A percentile compares a stretch with the other conserved stretches of the same genome.
phyloP scores from a whole-genome alignment of 2,797 vertebrate genomes.

The Melanotaenia boesemani region DNA sequence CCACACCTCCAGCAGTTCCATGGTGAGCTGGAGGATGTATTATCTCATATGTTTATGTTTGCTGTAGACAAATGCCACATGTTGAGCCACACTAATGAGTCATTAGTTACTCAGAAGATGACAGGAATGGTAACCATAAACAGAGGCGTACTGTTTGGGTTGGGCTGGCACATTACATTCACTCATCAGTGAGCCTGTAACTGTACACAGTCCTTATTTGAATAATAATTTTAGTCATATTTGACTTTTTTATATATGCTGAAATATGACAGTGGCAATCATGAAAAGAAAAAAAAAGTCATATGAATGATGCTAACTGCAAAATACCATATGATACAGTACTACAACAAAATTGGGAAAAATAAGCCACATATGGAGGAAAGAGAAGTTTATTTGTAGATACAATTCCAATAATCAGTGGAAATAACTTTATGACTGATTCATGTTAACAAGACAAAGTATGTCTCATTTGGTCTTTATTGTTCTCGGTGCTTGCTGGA shows the following conservation, averaged over 20 bases:
- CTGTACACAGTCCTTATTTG: constrained; percentile 37
- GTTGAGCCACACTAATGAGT: constrained; percentile 60
- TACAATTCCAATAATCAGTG: background rate
- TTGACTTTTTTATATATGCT: constrained; percentile 26
- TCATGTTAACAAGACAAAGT: background rate
- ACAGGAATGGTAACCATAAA: constrained; percentile 73
- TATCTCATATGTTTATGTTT: constrained; percentile 71
- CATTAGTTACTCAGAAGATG: constrained; percentile 64
- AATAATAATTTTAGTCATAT: constrained; percentile 46
- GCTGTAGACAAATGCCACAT: constrained; percentile 40
- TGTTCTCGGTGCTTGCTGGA: background rate
- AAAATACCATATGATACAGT: background rate
- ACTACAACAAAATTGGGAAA: background rate
- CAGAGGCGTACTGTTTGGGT: constrained; percentile 57
- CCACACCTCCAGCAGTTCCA: constrained; percentile 55
- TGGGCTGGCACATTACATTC: constrained; percentile 41
- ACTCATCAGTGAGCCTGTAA: constrained; percentile 48
- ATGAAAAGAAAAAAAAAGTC: constrained; percentile 16
- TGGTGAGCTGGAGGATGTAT: constrained; percentile 52
- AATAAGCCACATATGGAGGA: background rate
- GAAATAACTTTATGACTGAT: background rate
- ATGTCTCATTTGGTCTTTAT: constrained; percentile 1
- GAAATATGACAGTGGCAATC: constrained; percentile 31
- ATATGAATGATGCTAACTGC: constrained; percentile 2
- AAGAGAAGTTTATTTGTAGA: background rate